Conservation (phyloP, 2,797 vertebrate genomes). For the Cyclura pinguis region DNA sequence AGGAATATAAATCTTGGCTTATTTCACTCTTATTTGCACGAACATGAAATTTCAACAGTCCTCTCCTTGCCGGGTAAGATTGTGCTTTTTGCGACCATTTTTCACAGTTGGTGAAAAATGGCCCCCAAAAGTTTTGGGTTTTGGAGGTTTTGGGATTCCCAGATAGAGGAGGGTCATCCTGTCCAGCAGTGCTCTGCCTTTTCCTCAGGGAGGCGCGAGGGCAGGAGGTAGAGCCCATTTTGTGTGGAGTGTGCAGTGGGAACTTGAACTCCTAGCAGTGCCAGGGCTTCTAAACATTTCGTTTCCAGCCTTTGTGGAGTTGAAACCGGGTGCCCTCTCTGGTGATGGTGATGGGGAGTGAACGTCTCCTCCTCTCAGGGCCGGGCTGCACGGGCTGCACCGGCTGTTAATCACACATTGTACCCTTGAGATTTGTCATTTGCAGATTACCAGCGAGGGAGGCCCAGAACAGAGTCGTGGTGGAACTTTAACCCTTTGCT, state of each 20-base stretch:
- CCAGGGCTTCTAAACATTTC: not conserved
- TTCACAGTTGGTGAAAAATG: too few relatives aligned
- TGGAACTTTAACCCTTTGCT: not conserved
- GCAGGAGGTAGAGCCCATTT: not conserved
- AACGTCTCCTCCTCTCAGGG: not conserved
- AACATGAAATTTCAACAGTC: too few relatives aligned
- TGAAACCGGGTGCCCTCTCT: not conserved
- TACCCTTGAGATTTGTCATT: not conserved
- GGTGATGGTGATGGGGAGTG: not conserved
- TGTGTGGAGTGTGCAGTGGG: not conserved
- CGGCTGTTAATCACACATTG: not conserved
- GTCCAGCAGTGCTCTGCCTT: not conserved
- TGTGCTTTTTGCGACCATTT: too few relatives aligned
- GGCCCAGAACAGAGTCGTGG: not conserved
- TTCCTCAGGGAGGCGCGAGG: not conserved
- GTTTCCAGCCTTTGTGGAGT: not conserved
- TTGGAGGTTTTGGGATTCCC: too few relatives aligned
- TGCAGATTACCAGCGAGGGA: not conserved
- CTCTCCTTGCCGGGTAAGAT: too few relatives aligned
- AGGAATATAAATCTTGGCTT: too few relatives aligned
- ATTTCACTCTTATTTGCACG: too few relatives aligned
- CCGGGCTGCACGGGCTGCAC: too few relatives aligned
- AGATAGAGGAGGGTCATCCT: too few relatives aligned
- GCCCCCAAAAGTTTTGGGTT: too few relatives aligned
- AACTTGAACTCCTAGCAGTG: not conserved